phyloP scores from a whole-genome alignment of 2,888 invertebrate genomes.

The Macrophya annulata region DNA sequence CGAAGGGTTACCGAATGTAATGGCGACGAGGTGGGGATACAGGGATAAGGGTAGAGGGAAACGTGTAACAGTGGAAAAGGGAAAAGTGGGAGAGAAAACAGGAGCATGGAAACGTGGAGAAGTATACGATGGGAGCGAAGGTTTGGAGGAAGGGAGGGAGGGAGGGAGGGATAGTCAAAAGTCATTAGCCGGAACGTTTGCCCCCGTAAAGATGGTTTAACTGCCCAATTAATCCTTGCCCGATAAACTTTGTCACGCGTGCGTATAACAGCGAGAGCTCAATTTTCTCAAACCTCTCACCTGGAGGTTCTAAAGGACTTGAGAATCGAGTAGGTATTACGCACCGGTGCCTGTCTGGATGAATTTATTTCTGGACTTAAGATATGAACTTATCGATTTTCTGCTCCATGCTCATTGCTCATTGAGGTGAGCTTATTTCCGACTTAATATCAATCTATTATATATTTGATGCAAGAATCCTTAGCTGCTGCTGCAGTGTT shows the following conservation, averaged over 20 bases:
- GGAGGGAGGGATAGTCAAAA: slow-evolving; percentile 48
- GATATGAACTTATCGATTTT: not conserved
- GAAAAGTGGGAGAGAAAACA: slow-evolving; percentile 38
- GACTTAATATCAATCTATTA: not conserved
- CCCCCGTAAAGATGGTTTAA: slow-evolving; percentile 55
- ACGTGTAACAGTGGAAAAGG: not conserved
- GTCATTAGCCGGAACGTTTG: slow-evolving; percentile 55
- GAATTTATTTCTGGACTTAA: not conserved
- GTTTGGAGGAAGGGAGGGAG: not conserved
- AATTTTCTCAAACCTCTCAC: slow-evolving; percentile 2
- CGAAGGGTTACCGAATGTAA: slow-evolving; percentile 43
- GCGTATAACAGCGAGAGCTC: not conserved
- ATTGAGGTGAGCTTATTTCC: not conserved
- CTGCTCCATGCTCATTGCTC: not conserved
- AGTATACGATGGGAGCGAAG: not conserved
- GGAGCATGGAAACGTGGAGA: slow-evolving; percentile 24
- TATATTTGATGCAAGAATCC: not conserved
- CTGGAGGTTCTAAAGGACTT: not conserved
- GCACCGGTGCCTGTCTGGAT: not conserved
- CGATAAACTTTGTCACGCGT: slow-evolving; percentile 54
- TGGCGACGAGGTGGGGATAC: not conserved
- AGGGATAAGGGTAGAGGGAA: not conserved
- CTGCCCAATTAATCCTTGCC: slow-evolving; percentile 53
- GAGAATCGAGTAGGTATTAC: not conserved
- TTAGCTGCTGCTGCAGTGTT: not conserved